Base-by-base conservation (phyloP, 2,888 invertebrate species). In the Tenthredo notha region DNA sequence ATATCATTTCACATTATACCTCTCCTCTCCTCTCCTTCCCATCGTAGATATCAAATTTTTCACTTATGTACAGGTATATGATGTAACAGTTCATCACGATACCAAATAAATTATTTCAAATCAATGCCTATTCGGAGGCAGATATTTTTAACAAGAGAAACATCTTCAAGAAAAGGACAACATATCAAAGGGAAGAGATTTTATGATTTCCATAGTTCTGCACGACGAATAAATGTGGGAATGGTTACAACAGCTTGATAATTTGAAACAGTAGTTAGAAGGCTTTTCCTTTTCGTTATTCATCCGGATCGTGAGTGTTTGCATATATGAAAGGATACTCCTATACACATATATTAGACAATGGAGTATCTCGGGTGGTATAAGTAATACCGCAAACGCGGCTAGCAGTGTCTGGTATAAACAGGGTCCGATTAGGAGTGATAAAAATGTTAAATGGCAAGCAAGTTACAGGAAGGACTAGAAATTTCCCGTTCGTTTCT, bases 361-460 rank as follows among this genome's bases (percentile, higher is more conserved):
- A 74, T 74, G 72, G 40, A 40, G 47, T 12, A 15, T 12, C 40
- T 43, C 43, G 43, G 21, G 21, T 74, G 43, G 67, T 18, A 67
- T 67, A 67, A 67, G 18, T 33, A 33, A 33, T 33, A 5, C 33
- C 1, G 25, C 21, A 18, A 67, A 37, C 37, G 54, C 54, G 67
- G 67, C 18, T 29, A n/a, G 33, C 15, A 67, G 18, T 18, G 33
- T 67, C 15, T 67, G 33, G 29, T 67, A 67, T 67, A 33, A 67
- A 33, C 67, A 67, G 33, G 67, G 40, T 29, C 72, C 72, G 72
- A 74, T 74, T 74, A 74, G 72, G 72, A 74, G 72, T 74, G 72
- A 74, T 74, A 74, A 74, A 74, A 74, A 74, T 74, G 43, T 74
- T 74, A 40, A 74, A 74, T 74, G 72, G 72, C 72, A 40, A 21